Evolutionary conservation across 2,797 vertebrate genomes (phyloP).

Genomic region (Capromys pilorides): DNA sequence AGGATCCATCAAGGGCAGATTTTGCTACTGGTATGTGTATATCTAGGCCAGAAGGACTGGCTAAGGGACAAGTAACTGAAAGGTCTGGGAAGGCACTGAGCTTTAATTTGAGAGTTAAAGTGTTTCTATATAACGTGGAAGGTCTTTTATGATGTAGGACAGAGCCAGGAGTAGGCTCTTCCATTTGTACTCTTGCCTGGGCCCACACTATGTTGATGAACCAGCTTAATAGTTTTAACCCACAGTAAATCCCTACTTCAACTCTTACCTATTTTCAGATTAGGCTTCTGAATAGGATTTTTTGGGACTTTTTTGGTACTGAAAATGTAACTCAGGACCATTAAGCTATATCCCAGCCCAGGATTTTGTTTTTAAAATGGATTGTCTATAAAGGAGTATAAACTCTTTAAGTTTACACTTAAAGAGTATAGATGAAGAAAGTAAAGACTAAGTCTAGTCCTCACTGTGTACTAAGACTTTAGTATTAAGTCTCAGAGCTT

Average conservation of each 20-base stretch:
- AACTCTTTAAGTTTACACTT: background rate
- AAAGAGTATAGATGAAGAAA: slow-evolving; percentile 30
- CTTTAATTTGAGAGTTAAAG: background rate
- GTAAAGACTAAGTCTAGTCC: background rate
- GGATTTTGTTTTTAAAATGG: background rate
- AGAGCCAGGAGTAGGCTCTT: background rate
- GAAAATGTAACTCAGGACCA: too few species aligned
- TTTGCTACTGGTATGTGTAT: background rate
- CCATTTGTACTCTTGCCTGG: background rate
- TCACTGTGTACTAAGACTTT: background rate
- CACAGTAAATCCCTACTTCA: slow-evolving; percentile 18
- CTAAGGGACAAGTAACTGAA: background rate
- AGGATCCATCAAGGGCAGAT: background rate
- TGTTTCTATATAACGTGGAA: background rate
- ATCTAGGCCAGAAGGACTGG: background rate
- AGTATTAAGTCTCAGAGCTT: slow-evolving; percentile 12
- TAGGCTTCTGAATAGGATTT: background rate
- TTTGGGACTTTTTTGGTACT: background rate
- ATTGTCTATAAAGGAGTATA: background rate
- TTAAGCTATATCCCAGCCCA: background rate
- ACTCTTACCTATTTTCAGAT: slow-evolving; percentile 33
- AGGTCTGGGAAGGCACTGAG: background rate
- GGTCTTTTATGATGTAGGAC: background rate
- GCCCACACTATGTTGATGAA: background rate
- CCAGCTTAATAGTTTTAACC: background rate